Evolutionary conservation across 2,888 invertebrate genomes (phyloP).

Genomic region (Sicus ferrugineus): DNA sequence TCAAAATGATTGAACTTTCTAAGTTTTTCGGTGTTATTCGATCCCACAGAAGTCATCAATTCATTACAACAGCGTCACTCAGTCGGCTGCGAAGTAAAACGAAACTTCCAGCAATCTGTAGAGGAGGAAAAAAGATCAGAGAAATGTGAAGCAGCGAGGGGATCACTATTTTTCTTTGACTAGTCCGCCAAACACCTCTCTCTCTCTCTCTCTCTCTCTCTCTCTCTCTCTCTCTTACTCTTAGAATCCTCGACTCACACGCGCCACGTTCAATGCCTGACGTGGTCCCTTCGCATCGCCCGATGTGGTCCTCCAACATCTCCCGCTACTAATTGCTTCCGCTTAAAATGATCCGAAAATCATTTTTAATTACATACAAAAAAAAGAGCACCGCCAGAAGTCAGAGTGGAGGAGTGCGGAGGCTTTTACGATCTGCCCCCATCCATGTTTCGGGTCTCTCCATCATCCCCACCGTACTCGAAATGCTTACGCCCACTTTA

Average conservation of each 20-base stretch:
- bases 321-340: slow-evolving; percentile 62
- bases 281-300: background rate
- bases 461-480: too few relatives aligned
- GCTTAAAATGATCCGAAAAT: slow-evolving; percentile 41
- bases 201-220: background rate
- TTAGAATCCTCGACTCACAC: background rate
- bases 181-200: background rate
- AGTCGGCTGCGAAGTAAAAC: too few relatives aligned
- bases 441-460: too few relatives aligned
- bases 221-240: background rate
- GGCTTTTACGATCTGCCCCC: too few relatives aligned
- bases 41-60: too few relatives aligned
- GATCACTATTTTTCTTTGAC: slow-evolving; percentile 22
- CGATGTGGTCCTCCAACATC: slow-evolving; percentile 32
- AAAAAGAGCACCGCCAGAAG: background rate
- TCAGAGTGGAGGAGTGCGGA: too few relatives aligned
- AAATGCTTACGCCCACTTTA: too few relatives aligned
- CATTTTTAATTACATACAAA: slow-evolving; percentile 24
- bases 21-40: too few relatives aligned
- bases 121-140: background rate
- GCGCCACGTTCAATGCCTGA: too few relatives aligned
- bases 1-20: too few relatives aligned
- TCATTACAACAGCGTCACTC: too few relatives aligned
- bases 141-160: background rate
- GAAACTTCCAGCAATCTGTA: too few relatives aligned